Base-by-base conservation (phyloP, 2,113 vertebrate genomes). In the Equus quagga region DNA sequence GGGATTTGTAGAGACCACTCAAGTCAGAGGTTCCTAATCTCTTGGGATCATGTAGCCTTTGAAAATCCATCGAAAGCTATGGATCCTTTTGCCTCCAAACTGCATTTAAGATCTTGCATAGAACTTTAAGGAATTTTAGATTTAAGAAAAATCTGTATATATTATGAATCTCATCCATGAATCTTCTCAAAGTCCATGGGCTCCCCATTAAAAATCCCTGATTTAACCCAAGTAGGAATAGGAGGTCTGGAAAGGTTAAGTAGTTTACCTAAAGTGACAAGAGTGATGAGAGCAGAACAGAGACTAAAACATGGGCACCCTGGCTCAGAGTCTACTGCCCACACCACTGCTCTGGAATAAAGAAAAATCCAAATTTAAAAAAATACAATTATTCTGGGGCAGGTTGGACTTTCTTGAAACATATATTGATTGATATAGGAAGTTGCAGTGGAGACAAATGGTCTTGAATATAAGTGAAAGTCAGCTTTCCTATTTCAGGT, bases 51-150 rank as follows among this genome's bases (percentile, higher is more conserved):
- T 31, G 14, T 23, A 91, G 4, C 15, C 60, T 93, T 91, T 93
- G 89, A 85, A 96, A 97, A 65, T 31, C 46, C 72, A 49, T 36
- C 23, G 21, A 89, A 85, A 97, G 10, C 46, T 56, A 17, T 91
- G 23, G 44, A 70, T 8, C 75, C 49, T 89, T 24, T 41, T 60
- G 8, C 18, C 17, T 76, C 21, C 49, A 73, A 93, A 91, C 10
- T 79, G 3, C 31, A 79, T 41, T 69, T 93, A 90, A 79, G 11
- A 91, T 94, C 26, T 76, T 87, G 15, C 31, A 23, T 17, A 89
- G 58, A 93, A 78, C 17, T 97, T 76, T 33, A 46, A 73, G 15
- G 13, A 84, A 70, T 79, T 41, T 54, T 54, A 54, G 51, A 54
- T 54, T 54, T 54, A 54, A 54, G 51, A 15, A 54, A 54, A 26